These are phyloP conservation scores for Takifugu ocellatus DNA, from an alignment of 2,797 vertebrate genomes.

Conservation along the genomic window DNA sequence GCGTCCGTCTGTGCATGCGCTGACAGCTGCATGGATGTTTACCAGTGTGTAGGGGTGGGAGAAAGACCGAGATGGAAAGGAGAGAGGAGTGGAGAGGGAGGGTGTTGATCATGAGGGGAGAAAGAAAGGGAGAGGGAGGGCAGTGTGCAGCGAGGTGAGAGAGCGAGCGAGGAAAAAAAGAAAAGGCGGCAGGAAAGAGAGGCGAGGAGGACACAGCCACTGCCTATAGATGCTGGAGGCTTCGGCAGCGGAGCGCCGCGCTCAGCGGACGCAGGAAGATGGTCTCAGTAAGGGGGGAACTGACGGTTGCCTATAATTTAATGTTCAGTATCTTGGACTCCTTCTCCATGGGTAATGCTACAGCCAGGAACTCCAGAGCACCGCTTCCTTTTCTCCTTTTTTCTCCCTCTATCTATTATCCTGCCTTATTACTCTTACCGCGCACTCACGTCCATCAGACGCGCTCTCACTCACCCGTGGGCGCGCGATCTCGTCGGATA, in stretches of 20 bases:
- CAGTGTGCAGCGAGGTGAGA: constrained; percentile 35
- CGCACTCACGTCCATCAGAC: constrained; percentile 14
- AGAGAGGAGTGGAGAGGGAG: constrained; percentile 22
- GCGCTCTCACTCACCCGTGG: background rate
- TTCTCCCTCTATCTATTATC: constrained; percentile 38
- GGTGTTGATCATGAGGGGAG: constrained; percentile 62
- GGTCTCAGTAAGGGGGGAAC: constrained; percentile 88
- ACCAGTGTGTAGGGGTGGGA: constrained; percentile 47
- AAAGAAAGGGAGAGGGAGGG: constrained; percentile 55
- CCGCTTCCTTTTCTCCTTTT: constrained; percentile 71
- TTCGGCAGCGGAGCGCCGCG: constrained; percentile 66
- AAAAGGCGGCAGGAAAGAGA: constrained; percentile 69
- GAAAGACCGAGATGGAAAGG: constrained; percentile 28
- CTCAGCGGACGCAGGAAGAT: constrained; percentile 77
- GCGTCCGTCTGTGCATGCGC: constrained; percentile 4
- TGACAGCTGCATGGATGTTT: constrained; percentile 50
- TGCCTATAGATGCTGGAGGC: constrained; percentile 78
- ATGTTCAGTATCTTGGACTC: constrained; percentile 87
- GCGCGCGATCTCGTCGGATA: constrained; percentile 18
- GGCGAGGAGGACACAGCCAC: constrained; percentile 64
- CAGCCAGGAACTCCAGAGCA: constrained; percentile 76
- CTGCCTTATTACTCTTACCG: constrained; percentile 32
- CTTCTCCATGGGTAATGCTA: constrained; percentile 87
- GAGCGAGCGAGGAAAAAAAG: constrained; percentile 46
- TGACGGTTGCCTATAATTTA: constrained; percentile 89